These are phyloP conservation scores for Phoebastria nigripes DNA, from an alignment of 2,797 vertebrate genomes.

Conservation along the genomic window DNA sequence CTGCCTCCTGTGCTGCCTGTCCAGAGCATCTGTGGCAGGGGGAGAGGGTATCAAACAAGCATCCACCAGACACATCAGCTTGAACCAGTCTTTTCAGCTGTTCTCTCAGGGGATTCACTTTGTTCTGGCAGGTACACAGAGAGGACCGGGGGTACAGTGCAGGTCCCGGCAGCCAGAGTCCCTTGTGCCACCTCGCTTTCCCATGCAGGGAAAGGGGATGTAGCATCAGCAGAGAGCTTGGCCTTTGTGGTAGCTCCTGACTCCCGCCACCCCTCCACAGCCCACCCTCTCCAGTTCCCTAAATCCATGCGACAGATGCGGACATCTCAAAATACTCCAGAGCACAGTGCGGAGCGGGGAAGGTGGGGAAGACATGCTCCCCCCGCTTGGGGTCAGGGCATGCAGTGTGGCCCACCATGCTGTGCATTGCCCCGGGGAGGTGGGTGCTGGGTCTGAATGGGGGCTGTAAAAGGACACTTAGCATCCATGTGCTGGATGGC, in stretches of 20 bases:
- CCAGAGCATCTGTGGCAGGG: background rate
- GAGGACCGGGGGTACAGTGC: no score
- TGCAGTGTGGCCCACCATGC: fast-evolving
- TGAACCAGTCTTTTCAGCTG: background rate
- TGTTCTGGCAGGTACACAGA: background rate
- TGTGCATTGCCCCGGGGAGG: background rate
- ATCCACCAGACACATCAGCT: background rate
- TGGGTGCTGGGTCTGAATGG: background rate
- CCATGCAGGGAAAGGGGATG: background rate
- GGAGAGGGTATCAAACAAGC: background rate
- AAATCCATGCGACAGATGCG: background rate
- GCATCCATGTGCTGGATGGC: constrained; percentile 10
- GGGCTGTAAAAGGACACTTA: constrained; percentile 25
- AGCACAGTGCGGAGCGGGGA: background rate
- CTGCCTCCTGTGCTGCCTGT: background rate
- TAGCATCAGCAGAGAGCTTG: background rate
- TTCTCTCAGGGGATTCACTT: background rate
- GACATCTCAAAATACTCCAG: background rate
- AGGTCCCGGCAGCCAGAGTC: background rate
- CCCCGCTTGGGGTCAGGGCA: background rate
- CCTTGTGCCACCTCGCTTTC: background rate
- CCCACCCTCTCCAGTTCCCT: background rate
- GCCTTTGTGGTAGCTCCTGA: background rate
- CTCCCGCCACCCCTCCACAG: background rate
- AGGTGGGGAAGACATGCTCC: fast-evolving